These are phyloP conservation scores for Florisuga fusca DNA, from an alignment of 2,797 vertebrate genomes.

Conservation along the genomic window DNA sequence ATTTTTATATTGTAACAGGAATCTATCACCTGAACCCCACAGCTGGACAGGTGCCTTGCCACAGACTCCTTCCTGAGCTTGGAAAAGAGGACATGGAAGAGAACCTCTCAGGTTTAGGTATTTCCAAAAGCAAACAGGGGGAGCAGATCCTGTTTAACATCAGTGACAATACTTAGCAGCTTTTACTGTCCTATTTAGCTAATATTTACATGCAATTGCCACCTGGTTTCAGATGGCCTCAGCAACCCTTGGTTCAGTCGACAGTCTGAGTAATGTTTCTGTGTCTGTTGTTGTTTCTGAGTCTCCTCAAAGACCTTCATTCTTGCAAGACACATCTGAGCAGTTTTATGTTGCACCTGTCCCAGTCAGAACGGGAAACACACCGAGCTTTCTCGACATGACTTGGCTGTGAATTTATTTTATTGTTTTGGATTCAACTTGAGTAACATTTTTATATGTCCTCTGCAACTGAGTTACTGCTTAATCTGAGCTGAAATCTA, in stretches of 20 bases:
- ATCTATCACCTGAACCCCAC: not conserved
- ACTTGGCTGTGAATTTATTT: not conserved
- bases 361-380: not conserved
- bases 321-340: not conserved
- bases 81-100: not conserved
- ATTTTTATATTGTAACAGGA: rapidly evolving
- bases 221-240: not conserved
- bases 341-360: not conserved
- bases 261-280: not conserved
- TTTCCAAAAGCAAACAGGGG: not conserved
- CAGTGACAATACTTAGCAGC: not conserved
- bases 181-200: not conserved
- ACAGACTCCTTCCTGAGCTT: not conserved
- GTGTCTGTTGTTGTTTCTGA: too few species aligned
- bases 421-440: not conserved
- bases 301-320: not conserved
- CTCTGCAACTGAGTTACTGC: not conserved
- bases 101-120: not conserved
- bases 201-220: not conserved
- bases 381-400: not conserved
- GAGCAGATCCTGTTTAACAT: not conserved
- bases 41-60: not conserved
- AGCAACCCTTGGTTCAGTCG: not conserved
- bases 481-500: not conserved
- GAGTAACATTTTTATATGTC: not conserved